phyloP scores from a whole-genome alignment of 2,113 vertebrate genomes.

The Bombycilla garrulus region DNA sequence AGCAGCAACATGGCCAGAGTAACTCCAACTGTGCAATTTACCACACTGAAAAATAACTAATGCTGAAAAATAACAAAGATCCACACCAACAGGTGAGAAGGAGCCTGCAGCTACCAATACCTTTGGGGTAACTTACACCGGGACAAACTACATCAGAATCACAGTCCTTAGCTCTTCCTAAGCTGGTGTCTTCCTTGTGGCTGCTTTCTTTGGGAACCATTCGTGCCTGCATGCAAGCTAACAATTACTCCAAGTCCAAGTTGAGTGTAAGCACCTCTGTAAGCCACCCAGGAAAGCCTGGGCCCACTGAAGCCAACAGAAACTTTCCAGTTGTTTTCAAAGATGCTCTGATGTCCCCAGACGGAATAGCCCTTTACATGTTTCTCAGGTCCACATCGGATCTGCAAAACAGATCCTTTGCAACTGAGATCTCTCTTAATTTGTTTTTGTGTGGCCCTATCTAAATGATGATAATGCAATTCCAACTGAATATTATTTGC shows the following conservation, averaged over 20 bases:
- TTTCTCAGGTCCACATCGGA: neutral
- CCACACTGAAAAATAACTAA: neutral
- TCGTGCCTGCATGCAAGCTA: fast-evolving
- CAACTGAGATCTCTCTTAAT: neutral
- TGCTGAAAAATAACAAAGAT: neutral
- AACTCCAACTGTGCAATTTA: neutral
- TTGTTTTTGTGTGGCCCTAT: neutral
- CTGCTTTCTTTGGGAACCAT: neutral
- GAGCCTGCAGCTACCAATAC: neutral
- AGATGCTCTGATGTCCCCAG: neutral
- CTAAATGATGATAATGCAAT: neutral
- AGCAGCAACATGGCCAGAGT: neutral
- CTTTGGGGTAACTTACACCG: neutral
- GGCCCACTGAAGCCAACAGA: neutral
- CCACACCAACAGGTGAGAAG: neutral
- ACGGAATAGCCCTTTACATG: neutral
- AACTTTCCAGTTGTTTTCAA: neutral
- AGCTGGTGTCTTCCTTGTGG: neutral
- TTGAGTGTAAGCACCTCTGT: neutral
- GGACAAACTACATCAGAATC: neutral
- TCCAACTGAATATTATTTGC: neutral
- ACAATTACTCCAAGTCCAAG: neutral
- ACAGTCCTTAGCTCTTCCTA: neutral
- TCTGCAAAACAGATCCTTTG: neutral
- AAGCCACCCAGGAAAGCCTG: neutral